These are phyloP conservation scores for Serripes groenlandicus DNA, from an alignment of 2,888 invertebrate species.

Conservation along the genomic window DNA sequence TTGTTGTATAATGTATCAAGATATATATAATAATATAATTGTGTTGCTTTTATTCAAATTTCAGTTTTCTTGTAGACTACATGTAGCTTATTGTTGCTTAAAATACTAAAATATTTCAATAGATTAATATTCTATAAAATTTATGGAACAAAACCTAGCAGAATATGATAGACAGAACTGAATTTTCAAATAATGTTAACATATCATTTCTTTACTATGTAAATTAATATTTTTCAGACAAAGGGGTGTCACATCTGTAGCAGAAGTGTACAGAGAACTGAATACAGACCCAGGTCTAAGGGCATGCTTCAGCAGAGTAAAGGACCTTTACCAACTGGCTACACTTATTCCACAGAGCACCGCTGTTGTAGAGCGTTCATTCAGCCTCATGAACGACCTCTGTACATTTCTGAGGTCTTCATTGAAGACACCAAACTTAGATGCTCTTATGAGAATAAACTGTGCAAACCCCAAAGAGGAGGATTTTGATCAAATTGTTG, in stretches of 20 bases:
- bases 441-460: constrained; percentile 28
- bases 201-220: too few relatives aligned
- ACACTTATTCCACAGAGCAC: constrained; percentile 35
- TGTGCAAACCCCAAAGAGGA: constrained; percentile 25
- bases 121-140: too few relatives aligned
- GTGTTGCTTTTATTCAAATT: too few relatives aligned
- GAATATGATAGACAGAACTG: too few relatives aligned
- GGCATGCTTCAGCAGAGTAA: constrained; percentile 27
- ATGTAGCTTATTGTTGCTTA: too few relatives aligned
- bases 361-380: constrained; percentile 30
- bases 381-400: constrained; percentile 38
- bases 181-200: too few relatives aligned
- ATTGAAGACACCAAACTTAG: constrained; percentile 21
- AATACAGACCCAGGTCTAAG: constrained; percentile 13
- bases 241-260: constrained; percentile 17
- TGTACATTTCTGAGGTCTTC: constrained; percentile 23
- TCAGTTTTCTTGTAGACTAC: too few relatives aligned
- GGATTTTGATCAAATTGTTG: constrained; percentile 12
- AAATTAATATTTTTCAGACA: too few relatives aligned
- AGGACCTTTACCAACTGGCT: constrained; percentile 22
- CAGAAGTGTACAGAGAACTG: constrained; percentile 19
- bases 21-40: too few relatives aligned
- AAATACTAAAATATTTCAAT: too few relatives aligned
- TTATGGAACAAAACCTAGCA: too few relatives aligned
- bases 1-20: too few relatives aligned